These are phyloP conservation scores for Drosophila kanekoi DNA, from an alignment of 2,888 invertebrate species.

Conservation along the genomic window DNA sequence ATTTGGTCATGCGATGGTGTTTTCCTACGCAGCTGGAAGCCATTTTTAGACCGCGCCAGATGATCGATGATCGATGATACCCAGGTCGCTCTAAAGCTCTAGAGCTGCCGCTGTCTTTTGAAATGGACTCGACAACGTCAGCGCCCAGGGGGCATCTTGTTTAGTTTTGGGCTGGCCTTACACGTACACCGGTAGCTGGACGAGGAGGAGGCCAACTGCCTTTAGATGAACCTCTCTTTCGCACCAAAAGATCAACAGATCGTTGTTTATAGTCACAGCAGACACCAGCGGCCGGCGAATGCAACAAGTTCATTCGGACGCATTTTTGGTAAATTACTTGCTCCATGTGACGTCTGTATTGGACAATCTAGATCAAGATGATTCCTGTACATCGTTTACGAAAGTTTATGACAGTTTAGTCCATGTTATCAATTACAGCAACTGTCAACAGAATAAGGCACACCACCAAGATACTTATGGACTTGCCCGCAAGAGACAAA, in stretches of 20 bases:
- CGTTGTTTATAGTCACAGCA: conserved; percentile 43
- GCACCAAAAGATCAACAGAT: conserved; percentile 18
- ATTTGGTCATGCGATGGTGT: conserved; percentile 82
- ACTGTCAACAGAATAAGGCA: conserved; percentile 58
- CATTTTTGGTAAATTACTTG: conserved; percentile 78
- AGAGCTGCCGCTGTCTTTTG: conserved; percentile 63
- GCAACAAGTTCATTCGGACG: conserved; percentile 74
- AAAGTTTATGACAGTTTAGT: conserved; percentile 76
- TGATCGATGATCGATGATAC: conserved; percentile 81
- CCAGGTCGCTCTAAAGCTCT: conserved; percentile 60
- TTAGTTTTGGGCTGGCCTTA: conserved; percentile 73
- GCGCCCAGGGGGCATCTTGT: conserved; percentile 73
- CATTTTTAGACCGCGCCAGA: conserved; percentile 77
- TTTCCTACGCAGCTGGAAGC: conserved; percentile 80
- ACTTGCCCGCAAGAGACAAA: conserved; percentile 27
- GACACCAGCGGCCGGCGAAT: conserved; percentile 36
- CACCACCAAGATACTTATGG: conserved; percentile 23
- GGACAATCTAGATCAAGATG: conserved; percentile 78
- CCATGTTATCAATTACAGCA: conserved; percentile 69
- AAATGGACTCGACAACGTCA: conserved; percentile 74
- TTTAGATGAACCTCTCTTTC: conserved; percentile 18
- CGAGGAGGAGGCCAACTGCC: conserved; percentile 13
- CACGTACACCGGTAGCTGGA: conserved; percentile 52
- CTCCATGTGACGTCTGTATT: conserved; percentile 77
- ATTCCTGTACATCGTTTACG: conserved; percentile 56